A percentile compares a stretch with the other conserved stretches of the same genome.
These are phyloP conservation scores for Falco punctatus DNA, from an alignment of 2,113 vertebrate species.

Conservation along the genomic window DNA sequence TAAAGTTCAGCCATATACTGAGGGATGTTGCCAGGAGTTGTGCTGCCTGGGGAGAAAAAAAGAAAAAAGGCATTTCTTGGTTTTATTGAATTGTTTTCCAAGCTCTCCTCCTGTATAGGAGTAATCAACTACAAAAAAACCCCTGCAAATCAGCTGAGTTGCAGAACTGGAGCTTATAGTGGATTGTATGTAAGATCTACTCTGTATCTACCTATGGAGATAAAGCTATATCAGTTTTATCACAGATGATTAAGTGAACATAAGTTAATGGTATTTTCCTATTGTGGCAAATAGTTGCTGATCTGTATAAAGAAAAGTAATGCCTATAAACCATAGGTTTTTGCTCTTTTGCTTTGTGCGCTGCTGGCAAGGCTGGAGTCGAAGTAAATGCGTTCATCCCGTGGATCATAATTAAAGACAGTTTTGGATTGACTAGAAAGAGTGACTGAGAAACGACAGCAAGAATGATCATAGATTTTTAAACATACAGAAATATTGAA, in stretches of 20 bases:
- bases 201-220: background rate
- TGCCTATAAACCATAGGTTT: background rate
- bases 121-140: background rate
- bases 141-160: background rate
- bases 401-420: background rate
- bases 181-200: background rate
- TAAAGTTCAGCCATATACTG: background rate
- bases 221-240: background rate
- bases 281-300: background rate
- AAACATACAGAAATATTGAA: background rate
- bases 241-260: background rate
- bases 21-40: background rate
- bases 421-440: background rate
- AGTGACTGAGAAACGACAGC: background rate
- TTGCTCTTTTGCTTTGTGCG: background rate
- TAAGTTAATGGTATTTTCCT: background rate
- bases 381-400: background rate
- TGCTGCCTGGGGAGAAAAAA: background rate
- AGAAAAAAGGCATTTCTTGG: background rate
- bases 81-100: background rate
- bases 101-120: background rate
- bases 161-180: background rate
- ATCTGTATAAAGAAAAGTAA: background rate
- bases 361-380: background rate
- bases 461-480: background rate